phyloP scores from a whole-genome alignment of 1,140 invertebrate genomes.

The Mesaphorura yosii region DNA sequence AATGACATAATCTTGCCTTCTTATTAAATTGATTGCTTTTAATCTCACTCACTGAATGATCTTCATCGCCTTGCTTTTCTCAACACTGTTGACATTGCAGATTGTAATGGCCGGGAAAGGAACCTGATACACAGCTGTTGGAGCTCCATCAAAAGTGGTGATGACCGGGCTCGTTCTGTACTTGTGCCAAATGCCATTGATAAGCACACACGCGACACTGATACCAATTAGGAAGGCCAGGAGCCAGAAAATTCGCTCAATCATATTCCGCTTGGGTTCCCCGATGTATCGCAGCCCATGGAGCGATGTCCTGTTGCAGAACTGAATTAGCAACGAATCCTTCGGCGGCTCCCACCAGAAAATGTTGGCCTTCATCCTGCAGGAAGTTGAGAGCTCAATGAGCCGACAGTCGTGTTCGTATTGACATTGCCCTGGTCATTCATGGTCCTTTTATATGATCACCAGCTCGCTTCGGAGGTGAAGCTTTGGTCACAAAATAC shows the following conservation, averaged over 20 bases:
- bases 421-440: too few species aligned
- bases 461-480: too few species aligned
- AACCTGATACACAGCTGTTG: slow-evolving; percentile 19
- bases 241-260: slow-evolving; percentile 42
- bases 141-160: slow-evolving; percentile 15
- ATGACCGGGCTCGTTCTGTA: slow-evolving; percentile 23
- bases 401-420: too few species aligned
- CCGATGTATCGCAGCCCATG: too few species aligned
- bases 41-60: neutral
- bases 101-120: slow-evolving; percentile 32
- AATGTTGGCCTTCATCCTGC: too few species aligned
- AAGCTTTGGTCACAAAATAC: too few species aligned
- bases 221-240: slow-evolving; percentile 39
- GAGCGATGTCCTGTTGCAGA: too few species aligned
- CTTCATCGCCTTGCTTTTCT: slow-evolving; percentile 11
- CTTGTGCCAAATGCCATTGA: slow-evolving; percentile 33
- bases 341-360: too few species aligned
- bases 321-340: too few species aligned
- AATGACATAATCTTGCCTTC: too few species aligned
- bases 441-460: too few species aligned
- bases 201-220: slow-evolving; percentile 39
- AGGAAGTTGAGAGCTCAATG: too few species aligned
- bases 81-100: slow-evolving; percentile 30
- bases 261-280: neutral
- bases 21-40: neutral